Conservation (phyloP, 2,113 vertebrate genomes). For the Phasianus colchicus region DNA sequence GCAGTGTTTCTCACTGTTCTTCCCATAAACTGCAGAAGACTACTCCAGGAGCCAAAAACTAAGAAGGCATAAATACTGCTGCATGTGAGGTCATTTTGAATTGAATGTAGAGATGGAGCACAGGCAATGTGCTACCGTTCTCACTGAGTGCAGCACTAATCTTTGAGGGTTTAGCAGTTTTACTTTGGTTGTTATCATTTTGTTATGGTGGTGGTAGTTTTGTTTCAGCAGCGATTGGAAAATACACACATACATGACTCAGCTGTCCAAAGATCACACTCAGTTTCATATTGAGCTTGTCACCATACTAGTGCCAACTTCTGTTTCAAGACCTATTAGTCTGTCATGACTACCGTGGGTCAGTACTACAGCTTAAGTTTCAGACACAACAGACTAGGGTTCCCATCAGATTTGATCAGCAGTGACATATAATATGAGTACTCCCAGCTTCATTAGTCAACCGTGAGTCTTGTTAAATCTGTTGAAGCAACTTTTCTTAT, state of each 20-base stretch:
- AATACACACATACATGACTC: neutral
- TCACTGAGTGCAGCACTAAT: neutral
- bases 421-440: neutral
- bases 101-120: neutral
- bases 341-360: neutral
- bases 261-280: neutral
- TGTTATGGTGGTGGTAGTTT: neutral
- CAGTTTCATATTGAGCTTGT: neutral
- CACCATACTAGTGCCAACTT: neutral
- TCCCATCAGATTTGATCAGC: neutral
- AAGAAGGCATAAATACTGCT: neutral
- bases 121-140: neutral
- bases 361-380: neutral
- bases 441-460: neutral
- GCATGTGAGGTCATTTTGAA: neutral
- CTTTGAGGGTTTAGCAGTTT: neutral
- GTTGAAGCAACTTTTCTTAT: neutral
- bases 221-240: neutral
- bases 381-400: neutral
- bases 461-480: neutral
- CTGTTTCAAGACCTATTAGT: neutral
- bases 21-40: neutral
- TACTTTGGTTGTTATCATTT: neutral
- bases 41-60: neutral
- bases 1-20: neutral